Evolutionary conservation across 2,113 vertebrate genomes (phyloP).

Genomic region (Aldabrachelys gigantea): DNA sequence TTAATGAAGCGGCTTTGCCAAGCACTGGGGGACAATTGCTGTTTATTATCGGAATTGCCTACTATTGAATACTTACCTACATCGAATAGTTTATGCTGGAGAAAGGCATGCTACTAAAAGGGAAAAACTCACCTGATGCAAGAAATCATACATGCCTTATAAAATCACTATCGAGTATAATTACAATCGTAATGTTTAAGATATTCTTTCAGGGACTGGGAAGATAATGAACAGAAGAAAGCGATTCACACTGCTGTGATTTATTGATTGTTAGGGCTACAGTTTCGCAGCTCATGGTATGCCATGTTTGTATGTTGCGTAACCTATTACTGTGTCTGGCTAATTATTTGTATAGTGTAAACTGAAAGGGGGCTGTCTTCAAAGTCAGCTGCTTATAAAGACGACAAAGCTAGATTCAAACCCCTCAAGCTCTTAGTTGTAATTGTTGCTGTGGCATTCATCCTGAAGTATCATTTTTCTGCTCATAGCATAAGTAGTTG

Average conservation of each 20-base stretch:
- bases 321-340: neutral
- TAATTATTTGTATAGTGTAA: neutral
- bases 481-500: neutral
- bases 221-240: constrained; percentile 54
- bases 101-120: constrained; percentile 55
- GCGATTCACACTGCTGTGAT: constrained; percentile 21
- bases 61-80: constrained; percentile 52
- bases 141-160: constrained; percentile 55
- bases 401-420: neutral
- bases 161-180: constrained; percentile 72
- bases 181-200: constrained; percentile 62
- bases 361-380: neutral
- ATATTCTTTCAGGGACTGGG: constrained; percentile 46
- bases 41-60: constrained; percentile 62
- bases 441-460: constrained; percentile 6
- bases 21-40: constrained; percentile 39
- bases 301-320: neutral
- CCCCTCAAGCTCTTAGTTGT: neutral
- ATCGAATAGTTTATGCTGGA: constrained; percentile 31
- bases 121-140: constrained; percentile 57
- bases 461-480: neutral
- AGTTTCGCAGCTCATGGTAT: neutral
- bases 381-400: neutral
- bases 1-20: constrained; percentile 34
- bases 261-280: constrained; percentile 16